These are phyloP conservation scores for Seriola aureovittata DNA, from an alignment of 2,113 vertebrate genomes.

Conservation along the genomic window DNA sequence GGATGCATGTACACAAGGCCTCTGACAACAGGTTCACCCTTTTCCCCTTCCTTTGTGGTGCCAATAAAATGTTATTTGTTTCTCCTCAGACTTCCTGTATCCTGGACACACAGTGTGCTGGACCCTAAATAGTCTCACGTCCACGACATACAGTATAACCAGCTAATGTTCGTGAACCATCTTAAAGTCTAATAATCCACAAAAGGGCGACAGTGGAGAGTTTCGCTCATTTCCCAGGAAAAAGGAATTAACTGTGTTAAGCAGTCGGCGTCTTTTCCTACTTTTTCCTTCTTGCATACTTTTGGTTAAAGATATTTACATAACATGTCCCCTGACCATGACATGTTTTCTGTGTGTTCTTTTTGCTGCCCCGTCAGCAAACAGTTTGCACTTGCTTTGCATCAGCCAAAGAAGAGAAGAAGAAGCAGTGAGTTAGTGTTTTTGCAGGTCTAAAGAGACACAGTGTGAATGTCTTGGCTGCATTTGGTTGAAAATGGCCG, in stretches of 20 bases:
- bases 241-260: constrained; percentile 11
- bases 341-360: background rate
- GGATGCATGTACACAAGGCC: constrained; percentile 48
- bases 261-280: background rate
- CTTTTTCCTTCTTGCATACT: constrained; percentile 18
- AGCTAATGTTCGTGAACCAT: background rate
- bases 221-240: constrained; percentile 20
- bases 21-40: constrained; percentile 43
- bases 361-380: background rate
- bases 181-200: background rate
- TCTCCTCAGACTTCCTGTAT: constrained; percentile 51
- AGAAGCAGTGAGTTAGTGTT: no score
- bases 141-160: background rate
- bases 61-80: constrained; percentile 54
- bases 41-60: constrained; percentile 40
- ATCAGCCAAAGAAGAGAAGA: background rate
- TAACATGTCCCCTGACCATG: background rate
- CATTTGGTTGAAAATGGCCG: no score
- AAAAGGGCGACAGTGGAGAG: background rate
- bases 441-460: no score
- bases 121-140: constrained; percentile 33
- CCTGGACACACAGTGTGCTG: constrained; percentile 17
- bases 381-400: background rate
- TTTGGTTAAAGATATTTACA: constrained; percentile 30
- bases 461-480: no score